Conservation (phyloP, 2,113 vertebrate species). For the Nerophis ophidion region DNA sequence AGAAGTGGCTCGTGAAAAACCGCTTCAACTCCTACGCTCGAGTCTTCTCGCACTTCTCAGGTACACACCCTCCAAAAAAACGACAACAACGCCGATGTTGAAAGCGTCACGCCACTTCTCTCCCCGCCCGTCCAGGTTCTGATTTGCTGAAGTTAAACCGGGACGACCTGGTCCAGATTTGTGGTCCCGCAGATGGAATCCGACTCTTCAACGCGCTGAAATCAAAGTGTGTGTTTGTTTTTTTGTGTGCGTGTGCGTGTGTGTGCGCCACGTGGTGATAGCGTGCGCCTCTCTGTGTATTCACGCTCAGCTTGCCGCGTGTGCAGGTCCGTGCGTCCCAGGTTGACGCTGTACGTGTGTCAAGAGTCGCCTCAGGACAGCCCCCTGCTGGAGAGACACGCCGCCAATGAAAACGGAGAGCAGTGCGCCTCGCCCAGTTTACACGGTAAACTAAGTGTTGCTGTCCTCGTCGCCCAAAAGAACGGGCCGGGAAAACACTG, state of each 20-base stretch:
- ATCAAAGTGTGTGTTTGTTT: conserved; percentile 75
- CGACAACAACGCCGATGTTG: neutral
- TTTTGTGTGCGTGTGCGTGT: conserved; percentile 72
- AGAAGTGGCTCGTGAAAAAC: conserved; percentile 90
- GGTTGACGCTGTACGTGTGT: conserved; percentile 86
- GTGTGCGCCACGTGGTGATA: neutral
- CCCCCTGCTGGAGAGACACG: conserved; percentile 73
- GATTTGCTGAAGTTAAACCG: conserved; percentile 92
- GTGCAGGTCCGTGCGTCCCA: conserved; percentile 83
- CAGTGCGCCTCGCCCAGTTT: conserved; percentile 74
- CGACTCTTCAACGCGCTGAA: conserved; percentile 91
- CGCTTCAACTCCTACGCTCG: conserved; percentile 84
- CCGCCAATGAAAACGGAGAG: conserved; percentile 69
- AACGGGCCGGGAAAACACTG: neutral
- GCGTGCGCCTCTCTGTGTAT: neutral
- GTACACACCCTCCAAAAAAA: conserved; percentile 51
- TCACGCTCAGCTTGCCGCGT: neutral
- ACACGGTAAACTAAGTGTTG: conserved; percentile 64
- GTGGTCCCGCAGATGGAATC: conserved; percentile 90
- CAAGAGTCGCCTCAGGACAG: conserved; percentile 73
- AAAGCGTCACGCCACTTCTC: neutral
- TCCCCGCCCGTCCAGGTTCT: conserved; percentile 73
- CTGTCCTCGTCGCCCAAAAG: no score
- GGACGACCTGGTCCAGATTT: conserved; percentile 91
- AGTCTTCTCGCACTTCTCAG: conserved; percentile 94